Evolutionary conservation across 2,113 vertebrate genomes (phyloP).

Genomic region (Desmodus rotundus): DNA sequence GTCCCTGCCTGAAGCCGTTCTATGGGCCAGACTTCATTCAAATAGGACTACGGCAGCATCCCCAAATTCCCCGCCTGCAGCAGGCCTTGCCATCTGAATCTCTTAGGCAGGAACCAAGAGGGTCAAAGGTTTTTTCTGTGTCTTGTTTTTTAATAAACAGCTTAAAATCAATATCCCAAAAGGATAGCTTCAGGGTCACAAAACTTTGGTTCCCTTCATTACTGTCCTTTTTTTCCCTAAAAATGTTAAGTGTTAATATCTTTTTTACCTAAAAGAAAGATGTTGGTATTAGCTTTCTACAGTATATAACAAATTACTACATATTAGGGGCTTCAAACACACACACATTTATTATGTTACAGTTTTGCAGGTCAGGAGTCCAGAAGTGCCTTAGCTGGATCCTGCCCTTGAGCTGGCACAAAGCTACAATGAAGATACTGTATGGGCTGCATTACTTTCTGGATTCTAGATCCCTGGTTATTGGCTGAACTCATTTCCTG

Average conservation of each 20-base stretch:
- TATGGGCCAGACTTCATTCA: neutral
- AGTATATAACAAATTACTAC: neutral
- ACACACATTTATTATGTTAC: neutral
- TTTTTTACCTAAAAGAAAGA: neutral
- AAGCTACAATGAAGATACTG: too few relatives aligned
- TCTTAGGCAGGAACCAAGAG: neutral
- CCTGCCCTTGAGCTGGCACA: neutral
- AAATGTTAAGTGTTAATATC: neutral
- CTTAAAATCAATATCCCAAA: neutral
- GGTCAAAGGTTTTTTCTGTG: neutral
- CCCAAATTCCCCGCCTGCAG: neutral
- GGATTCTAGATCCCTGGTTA: neutral
- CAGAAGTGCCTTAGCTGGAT: neutral
- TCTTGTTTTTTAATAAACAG: neutral
- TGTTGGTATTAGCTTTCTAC: neutral
- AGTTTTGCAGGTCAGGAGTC: neutral
- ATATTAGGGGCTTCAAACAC: neutral
- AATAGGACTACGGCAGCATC: neutral
- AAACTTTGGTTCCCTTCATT: neutral
- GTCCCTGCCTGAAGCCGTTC: neutral
- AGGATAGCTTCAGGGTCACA: neutral
- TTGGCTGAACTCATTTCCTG: neutral
- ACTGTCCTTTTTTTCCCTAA: neutral
- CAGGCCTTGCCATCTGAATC: neutral
- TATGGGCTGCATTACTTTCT: neutral